Evolutionary conservation across 2,113 vertebrate species (phyloP).

Genomic region (Varanus salvator): DNA sequence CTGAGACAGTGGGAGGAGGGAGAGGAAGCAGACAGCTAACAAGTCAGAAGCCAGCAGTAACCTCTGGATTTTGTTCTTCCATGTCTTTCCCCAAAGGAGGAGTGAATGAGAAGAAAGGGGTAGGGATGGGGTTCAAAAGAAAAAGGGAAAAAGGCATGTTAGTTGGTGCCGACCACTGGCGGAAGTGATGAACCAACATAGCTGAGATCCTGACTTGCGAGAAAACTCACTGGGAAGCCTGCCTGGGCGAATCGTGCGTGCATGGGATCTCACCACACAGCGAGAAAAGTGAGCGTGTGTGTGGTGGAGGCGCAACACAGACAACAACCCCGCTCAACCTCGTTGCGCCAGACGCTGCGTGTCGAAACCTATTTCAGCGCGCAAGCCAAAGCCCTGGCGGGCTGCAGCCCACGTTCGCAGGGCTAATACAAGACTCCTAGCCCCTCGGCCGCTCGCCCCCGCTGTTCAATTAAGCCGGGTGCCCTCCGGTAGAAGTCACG

Average conservation of each 20-base stretch:
- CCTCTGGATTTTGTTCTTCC: constrained; percentile 69
- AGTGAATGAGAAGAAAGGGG: constrained; percentile 11
- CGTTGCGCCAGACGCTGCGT: not conserved
- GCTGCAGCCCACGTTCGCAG: not conserved
- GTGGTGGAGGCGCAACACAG: not conserved
- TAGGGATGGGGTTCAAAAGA: not conserved
- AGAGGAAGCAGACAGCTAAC: constrained; percentile 16
- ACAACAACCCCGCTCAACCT: not conserved
- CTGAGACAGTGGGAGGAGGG: not conserved
- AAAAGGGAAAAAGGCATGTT: constrained; percentile 51
- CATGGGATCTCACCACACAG: not conserved
- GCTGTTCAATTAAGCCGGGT: too few species aligned
- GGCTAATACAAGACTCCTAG: not conserved
- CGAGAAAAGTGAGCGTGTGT: not conserved
- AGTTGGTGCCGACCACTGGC: constrained; percentile 53
- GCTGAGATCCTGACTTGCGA: not conserved
- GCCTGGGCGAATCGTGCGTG: not conserved
- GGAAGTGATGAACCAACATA: constrained; percentile 35
- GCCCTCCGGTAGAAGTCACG: not conserved
- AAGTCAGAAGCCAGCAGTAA: constrained; percentile 60
- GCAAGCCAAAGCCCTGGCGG: not conserved
- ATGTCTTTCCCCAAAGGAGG: constrained; percentile 67
- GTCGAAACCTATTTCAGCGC: not conserved
- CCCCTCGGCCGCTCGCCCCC: not conserved
- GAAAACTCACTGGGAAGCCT: not conserved